Base-by-base conservation (phyloP, 2,888 invertebrate genomes). In the Fragum whitleyi region DNA sequence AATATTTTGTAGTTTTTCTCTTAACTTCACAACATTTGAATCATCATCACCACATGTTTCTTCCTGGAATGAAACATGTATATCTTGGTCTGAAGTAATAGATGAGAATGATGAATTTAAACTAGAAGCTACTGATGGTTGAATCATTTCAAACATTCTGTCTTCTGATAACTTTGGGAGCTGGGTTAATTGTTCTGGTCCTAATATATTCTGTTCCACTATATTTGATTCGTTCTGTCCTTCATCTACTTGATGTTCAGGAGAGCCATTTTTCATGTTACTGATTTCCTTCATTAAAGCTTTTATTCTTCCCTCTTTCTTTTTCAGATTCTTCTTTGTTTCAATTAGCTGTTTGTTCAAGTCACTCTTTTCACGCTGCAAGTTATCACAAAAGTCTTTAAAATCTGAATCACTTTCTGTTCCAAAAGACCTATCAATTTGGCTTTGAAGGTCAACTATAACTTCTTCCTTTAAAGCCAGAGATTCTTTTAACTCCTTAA, bases 61-160 rank as follows among this genome's bases (percentile, higher is more conserved):
- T 9, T 23, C 42, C 32, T 19, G 7, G 21, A 26, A 65, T 47
- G 47, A 19, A 47, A 47, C 47, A 47, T 47, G 47, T 14, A 47
- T 47, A 21, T 65, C 65, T 26, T 23, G 32, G 14, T 81, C 81
- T 47, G 81, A 78, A 7, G 71, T 57, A 19, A 75, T 28, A 21
- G 78, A 81, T 53, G 78, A 81, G 32, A 81, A 81, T 28, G 81
- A 81, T 21, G 78, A 75, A 61, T 81, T 81, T n/a, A 78, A 42
- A 75, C 77, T 78, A 28, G 78, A 81, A 19, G 65, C 26, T 28
- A 62, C 81, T 51, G 59, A 39, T 14, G 70, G 65, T 21, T 62
- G 36, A 19, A 70, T 14, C 3, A n/a, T 5, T 32, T 69, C 74
- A 62, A 57, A 21, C 5, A 47, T 23, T 53, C 42, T 14, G 21